Evolutionary conservation across 2,797 vertebrate genomes (phyloP), one percentile per base, ranked within the genome.

Genomic region (Gorsachius magnificus): DNA sequence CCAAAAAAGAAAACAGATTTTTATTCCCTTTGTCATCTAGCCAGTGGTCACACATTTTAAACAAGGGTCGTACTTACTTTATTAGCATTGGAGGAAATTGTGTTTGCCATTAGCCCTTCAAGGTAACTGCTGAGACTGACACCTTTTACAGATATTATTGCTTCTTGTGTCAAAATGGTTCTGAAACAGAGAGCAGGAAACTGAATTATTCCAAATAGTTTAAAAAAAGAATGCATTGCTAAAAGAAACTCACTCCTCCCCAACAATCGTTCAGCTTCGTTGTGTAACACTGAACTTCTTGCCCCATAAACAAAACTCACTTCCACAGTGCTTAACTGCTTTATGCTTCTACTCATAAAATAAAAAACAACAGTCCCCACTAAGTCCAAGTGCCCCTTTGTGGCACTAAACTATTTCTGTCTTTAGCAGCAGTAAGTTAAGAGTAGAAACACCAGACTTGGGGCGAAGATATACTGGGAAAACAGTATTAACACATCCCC

Each of bases 111-210:
- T 64, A 99, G 98, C 33, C 99, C 99, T 96, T 99, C 99, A 54
- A 99, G 96, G 91, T 99, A 99, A 94, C 99, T 99, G 97, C 99
- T 99, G 36, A 99, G 98, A 97, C 99, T 99, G 95, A 99, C 98
- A 7, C 99, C 99, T 97, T 99, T 99, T 70, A 99, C 99, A 45
- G 99, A 98, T 95, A 99, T 99, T 86, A 99, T 99, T n/a, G 99
- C 99, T 98, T 99, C 99, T 91, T 99, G 99, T 16, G 99, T 99
- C 91, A 99, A 96, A 89, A 99, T 56, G 20, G 99, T 99, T 97
- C 99, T 99, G 94, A 66, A 92, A 95, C 13, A 92, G 79, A 96
- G 71, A 60, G 89, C 43, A 91, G 31, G 45, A 58, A 69, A 58
- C 3, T 0, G 6, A 68, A 51, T 63, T 93, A 66, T 57, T 80